Evolutionary conservation across 2,888 invertebrate species (phyloP), one percentile per base, ranked within the genome.

Genomic region (Leptinotarsa rubiginosa): DNA sequence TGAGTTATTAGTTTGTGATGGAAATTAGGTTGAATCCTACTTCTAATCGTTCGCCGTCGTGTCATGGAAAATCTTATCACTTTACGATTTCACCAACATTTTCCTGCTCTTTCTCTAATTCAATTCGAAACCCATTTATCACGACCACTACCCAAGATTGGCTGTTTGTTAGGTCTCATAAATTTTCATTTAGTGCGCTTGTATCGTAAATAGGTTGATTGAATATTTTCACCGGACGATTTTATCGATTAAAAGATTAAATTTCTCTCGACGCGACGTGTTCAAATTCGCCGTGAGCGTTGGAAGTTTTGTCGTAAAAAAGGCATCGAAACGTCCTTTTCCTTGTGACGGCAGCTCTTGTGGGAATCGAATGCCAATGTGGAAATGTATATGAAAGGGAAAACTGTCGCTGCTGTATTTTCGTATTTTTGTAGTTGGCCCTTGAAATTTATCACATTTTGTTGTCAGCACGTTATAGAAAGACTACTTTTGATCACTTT

Each of bases 171-270:
- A 62, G 31, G 16, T 16, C 22, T n/a, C 25, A 62, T 62, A 31
- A 31, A 62, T 62, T 62, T 62, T 41, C 62, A 62, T 62, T 62
- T 41, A 31, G 10, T 12, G 41, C n/a, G 41, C 62, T 62, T n/a
- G 62, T 62, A 62, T 62, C 62, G 62, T 62, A 62, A 62, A 62
- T 62, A 15, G 62, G 41, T 41, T 41, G 62, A 62, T 62, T 41
- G 62, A 62, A 62, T 62, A 62, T 62, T 62, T 59, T 62, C n/a
- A 2, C 25, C 18, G 62, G 16, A 62, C 41, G 62, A 62, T 62
- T 62, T 62, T 62, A 62, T 62, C 62, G 62, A 41, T 41, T 62
- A 62, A 41, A 62, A 62, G 62, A 62, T 62, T 62, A 31, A 62
- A 62, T 62, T 62, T 62, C 31, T 12, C 31, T 62, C 10, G 15